Evolutionary conservation across 2,888 invertebrate species (phyloP), one percentile per base, ranked within the genome.

Genomic region (Myopa tessellatipennis): DNA sequence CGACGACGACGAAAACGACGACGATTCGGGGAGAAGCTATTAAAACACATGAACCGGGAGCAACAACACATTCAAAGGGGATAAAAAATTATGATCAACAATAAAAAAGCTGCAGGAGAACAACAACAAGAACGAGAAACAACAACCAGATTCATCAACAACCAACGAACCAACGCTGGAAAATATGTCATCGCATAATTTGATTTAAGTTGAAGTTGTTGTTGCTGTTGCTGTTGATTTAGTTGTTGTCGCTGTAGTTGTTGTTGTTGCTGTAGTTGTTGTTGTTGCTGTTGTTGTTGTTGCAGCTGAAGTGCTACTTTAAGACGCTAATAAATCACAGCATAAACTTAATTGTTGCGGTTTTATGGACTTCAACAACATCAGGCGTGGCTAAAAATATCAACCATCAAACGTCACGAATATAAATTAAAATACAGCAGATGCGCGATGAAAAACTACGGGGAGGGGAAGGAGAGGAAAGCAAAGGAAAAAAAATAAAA

Each of bases 351-450:
- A 65, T 16, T 65, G 65, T 38, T 36, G 65, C 34, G 14, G 65
- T n/a, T 55, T 45, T 16, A n/a, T 16, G 55, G 14, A n/a, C 45
- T 45, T 45, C 55, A 55, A 10, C 55, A n/a, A 14, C 55, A 55
- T 55, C 55, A 14, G 55, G 10, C 55, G 55, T 16, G 16, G 55
- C 55, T 55, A n/a, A 55, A 55, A 55, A n/a, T n/a, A 55, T 3
- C 45, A 45, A 3, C 55, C 45, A 55, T 55, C 55, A 55, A 55
- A 55, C 14, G n/a, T 14, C 2, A 16, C 55, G 45, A 6, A 50
- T 18, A 55, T 55, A 36, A 71, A 71, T 52, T 71, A 55, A 67
- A 67, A 71, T 36, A 40, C 69, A 69, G n/a, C 50, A 69, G 50
- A 26, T 3, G 34, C 26, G 45, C 16, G 3, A 5, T 45, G 26